phyloP scores from a whole-genome alignment of 2,888 invertebrate species.

The Orthosia gothica region DNA sequence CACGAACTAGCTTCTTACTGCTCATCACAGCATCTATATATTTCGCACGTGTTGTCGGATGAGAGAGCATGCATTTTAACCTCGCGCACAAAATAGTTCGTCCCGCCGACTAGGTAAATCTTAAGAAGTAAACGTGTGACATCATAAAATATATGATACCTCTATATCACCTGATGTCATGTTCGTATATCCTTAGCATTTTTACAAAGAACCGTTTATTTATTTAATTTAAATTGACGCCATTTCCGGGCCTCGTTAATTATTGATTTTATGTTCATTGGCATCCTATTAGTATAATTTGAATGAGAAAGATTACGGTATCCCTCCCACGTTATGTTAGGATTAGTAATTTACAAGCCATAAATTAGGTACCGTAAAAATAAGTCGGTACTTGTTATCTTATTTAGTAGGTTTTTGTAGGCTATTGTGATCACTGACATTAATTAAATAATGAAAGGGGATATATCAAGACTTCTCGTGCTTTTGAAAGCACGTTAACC shows the following conservation, averaged over 20 bases:
- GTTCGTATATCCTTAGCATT: constrained; percentile 14
- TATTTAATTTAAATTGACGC: constrained; percentile 30
- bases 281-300: constrained; percentile 37
- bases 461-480: too few species aligned
- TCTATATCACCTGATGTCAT: constrained; percentile 50
- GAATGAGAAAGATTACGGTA: constrained; percentile 44
- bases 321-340: constrained; percentile 49
- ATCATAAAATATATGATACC: constrained; percentile 52
- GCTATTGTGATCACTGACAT: neutral
- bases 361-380: constrained; percentile 32
- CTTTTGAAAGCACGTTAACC: too few species aligned
- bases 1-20: too few species aligned
- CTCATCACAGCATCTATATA: too few species aligned
- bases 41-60: too few species aligned
- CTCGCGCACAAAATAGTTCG: too few species aligned
- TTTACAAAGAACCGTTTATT: constrained; percentile 43
- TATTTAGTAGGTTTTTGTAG: neutral
- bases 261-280: constrained; percentile 49
- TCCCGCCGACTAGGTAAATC: too few species aligned
- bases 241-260: constrained; percentile 50
- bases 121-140: constrained; percentile 51
- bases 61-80: too few species aligned
- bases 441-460: neutral
- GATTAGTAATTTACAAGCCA: constrained; percentile 44
- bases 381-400: constrained; percentile 16